A percentile compares a stretch with the other conserved stretches of the same genome.
phyloP scores from a whole-genome alignment of 1,140 invertebrate species.

The Cotesia glomerata region DNA sequence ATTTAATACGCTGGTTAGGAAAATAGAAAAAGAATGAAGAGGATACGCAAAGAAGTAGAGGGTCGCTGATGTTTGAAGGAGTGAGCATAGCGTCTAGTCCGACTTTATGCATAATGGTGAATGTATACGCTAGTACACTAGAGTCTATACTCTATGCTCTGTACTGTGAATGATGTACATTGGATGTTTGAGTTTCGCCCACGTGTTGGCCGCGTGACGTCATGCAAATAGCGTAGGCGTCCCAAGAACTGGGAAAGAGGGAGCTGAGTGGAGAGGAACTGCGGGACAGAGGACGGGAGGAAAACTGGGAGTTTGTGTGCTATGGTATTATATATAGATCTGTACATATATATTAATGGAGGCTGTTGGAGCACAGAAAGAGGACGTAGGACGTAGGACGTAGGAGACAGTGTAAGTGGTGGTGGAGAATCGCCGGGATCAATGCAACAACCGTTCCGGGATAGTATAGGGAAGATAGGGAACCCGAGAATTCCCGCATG shows the following conservation, averaged over 20 bases:
- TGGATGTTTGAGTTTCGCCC: slow-evolving; percentile 54
- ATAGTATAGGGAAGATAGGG: no score
- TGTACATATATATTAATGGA: background rate
- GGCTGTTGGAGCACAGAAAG: background rate
- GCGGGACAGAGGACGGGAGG: slow-evolving; percentile 8
- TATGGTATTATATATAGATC: slow-evolving; percentile 34
- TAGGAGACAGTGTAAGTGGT: background rate
- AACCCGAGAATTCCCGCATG: no score
- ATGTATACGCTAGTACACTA: no score
- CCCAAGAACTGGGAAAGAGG: slow-evolving; percentile 22
- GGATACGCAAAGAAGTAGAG: background rate
- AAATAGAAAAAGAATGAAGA: no score
- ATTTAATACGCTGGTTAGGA: no score
- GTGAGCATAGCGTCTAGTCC: no score
- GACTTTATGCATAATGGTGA: no score
- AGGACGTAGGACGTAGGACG: background rate
- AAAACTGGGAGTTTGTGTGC: slow-evolving; percentile 50
- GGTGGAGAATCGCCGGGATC: background rate
- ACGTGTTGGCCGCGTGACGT: slow-evolving; percentile 57
- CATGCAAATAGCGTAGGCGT: slow-evolving; percentile 51
- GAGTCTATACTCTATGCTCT: no score
- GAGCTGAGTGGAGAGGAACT: slow-evolving; percentile 40
- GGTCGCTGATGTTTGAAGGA: background rate
- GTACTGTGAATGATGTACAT: slow-evolving; percentile 12
- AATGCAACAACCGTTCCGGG: no score